Base-by-base conservation (phyloP, 2,888 invertebrate genomes). In the Ophraella communa region DNA sequence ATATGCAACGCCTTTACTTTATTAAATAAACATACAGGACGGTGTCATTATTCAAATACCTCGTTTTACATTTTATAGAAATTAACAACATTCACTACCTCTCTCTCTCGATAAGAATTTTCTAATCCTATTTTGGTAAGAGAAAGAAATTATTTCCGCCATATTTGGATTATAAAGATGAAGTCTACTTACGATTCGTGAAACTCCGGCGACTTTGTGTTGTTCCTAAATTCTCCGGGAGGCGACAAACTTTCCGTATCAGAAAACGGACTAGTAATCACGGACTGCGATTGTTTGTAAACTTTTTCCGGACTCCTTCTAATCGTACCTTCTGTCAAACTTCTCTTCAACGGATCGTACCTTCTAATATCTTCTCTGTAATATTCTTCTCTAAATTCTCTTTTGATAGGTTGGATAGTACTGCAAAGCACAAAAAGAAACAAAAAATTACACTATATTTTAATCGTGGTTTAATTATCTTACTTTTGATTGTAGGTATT, bases 181-280 rank as follows among this genome's bases (percentile, higher is more conserved):
- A 33, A 30, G 59, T 20, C 10, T 47, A 84, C 84, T 84, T 77
- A 85, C 84, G 81, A 81, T 76, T 84, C 85, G 71, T 83, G 83
- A 74, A 83, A 83, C 63, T 84, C 84, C 11, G 84, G 83, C 45
- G 83, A 82, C 59, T 81, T 79, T 11, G 80, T 78, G 27, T 75
- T 68, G 61, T 72, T 78, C 68, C 81, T 77, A 68, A 81, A 83
- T 23, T 78, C 80, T 30, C 81, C 79, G 3, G 82, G 81, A 8
- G 82, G 82, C 7, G 82, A 82, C 44, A 82, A 71, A 71, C 80
- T 82, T 61, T 81, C 82, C n/a, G 81, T 73, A 73, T 83, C 82
- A 53, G 83, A 82, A 73, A 79, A 82, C 4, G 79, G 79, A 67
- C 79, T 79, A 5, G 77, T 78, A 49, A 76, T 74, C 11, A 47